Percentiles rank a stretch among this genome's conserved stretches.
These are phyloP conservation scores for Pentamera pediparva DNA, from an alignment of 53 echinoderm and acorn worm genomes.

Conservation along the genomic window DNA sequence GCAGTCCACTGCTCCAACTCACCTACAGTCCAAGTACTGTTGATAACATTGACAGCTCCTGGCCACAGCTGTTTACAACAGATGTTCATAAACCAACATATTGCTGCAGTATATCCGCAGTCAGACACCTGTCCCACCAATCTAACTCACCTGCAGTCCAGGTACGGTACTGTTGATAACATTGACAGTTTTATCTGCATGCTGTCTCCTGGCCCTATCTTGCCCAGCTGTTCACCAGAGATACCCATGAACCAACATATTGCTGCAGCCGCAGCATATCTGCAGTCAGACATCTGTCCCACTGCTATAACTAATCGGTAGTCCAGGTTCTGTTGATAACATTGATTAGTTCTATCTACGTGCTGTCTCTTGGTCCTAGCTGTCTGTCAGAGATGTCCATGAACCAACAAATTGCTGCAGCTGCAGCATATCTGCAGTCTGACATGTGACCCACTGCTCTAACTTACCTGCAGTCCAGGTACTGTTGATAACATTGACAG, in stretches of 20 bases:
- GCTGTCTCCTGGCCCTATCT: slow-evolving; percentile 69
- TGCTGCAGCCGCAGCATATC: too few relatives aligned
- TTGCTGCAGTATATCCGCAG: not conserved
- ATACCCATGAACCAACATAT: too few relatives aligned
- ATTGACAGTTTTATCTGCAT: not conserved
- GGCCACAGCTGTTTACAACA: slow-evolving; percentile 88
- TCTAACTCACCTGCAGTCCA: not conserved
- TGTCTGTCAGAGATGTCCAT: too few relatives aligned
- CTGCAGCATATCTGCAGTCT: too few relatives aligned
- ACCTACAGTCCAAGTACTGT: not conserved
- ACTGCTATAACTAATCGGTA: slow-evolving; percentile 50
- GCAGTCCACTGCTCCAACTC: too few relatives aligned
- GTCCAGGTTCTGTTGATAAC: slow-evolving; percentile 70
- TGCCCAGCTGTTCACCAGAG: slow-evolving; percentile 88
- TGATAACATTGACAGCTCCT: not conserved
- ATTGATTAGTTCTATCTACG: slow-evolving; percentile 20
- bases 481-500: slow-evolving; percentile 72
- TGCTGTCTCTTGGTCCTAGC: not conserved
- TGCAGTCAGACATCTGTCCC: too few relatives aligned
- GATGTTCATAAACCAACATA: slow-evolving; percentile 56
- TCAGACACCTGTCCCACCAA: too few relatives aligned
- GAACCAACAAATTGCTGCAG: too few relatives aligned
- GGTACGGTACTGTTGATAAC: not conserved
- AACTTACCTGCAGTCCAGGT: slow-evolving; percentile 89
- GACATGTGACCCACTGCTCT: too few relatives aligned